Evolutionary conservation across 2,797 vertebrate genomes (phyloP), one percentile per base, ranked within the genome.

Genomic region (Falco novaeseelandiae): DNA sequence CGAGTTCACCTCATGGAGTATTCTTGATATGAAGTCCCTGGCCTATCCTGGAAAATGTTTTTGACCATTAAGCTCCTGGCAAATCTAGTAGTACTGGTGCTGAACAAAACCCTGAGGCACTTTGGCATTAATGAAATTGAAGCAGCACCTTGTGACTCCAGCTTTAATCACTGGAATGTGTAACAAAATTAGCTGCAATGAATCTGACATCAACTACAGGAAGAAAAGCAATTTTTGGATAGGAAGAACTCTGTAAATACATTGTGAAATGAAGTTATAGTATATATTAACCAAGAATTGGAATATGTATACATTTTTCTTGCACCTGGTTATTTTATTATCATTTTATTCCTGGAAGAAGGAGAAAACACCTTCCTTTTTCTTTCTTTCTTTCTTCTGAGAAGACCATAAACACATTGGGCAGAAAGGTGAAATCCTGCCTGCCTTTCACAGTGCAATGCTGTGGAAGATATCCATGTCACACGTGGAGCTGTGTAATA

Each of bases 51-150:
- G 49, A 95, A 93, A 71, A 93, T 62, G 34, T 74, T 87, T 91
- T 72, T 82, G 67, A 85, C 93, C 77, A 55, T 74, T 54, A 93
- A 71, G 81, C 20, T 93, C 29, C 22, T 73, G 57, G 87, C 16
- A 61, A 79, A 70, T 82, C 42, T 74, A 36, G 21, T 87, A 46
- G 77, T 78, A 62, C 11, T 89, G 78, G 46, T 87, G 46, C 55
- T 82, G 77, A 94, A 49, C 69, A 62, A 77, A 82, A 80, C 40
- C 66, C 80, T 49, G 26, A 78, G 67, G 78, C 52, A 20, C 22
- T 96, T 70, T 58, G 46, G 62, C 69, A 69, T 86, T 93, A 91
- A 96, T 77, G 78, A 93, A 89, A 82, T 58, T 73, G 38, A 90
- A 93, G 91, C 65, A 93, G 46, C 38, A 91, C 70, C 51, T 62